phyloP scores from a whole-genome alignment of 2,113 vertebrate species.

The Cyprinodon tularosa region DNA sequence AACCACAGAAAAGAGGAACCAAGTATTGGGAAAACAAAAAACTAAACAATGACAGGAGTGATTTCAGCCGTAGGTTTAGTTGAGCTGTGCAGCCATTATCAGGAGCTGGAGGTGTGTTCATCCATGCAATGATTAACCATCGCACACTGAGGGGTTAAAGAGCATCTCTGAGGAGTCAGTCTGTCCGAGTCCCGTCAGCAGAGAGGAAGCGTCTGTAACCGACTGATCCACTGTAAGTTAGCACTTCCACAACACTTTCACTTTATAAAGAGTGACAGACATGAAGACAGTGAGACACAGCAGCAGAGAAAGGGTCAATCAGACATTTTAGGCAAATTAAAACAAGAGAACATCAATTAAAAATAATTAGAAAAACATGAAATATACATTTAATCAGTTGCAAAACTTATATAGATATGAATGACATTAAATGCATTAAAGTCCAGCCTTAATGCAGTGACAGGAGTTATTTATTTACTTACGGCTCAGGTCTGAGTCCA shows the following conservation, averaged over 20 bases:
- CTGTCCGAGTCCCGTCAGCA: not conserved
- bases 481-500: too few relatives aligned
- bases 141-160: constrained; percentile 27
- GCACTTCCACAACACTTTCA: constrained; percentile 3
- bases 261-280: not conserved
- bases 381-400: too few relatives aligned
- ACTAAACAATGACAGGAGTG: too few relatives aligned
- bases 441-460: too few relatives aligned
- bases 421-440: too few relatives aligned
- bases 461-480: too few relatives aligned
- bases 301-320: not conserved
- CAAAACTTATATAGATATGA: too few relatives aligned
- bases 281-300: too few relatives aligned
- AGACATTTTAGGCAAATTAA: not conserved
- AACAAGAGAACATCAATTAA: too few relatives aligned
- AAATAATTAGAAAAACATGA: too few relatives aligned
- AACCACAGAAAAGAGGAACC: constrained; percentile 7
- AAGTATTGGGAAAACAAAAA: too few relatives aligned
- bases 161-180: not conserved
- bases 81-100: not conserved
- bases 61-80: not conserved
- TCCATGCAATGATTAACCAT: constrained; percentile 49
- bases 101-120: too few relatives aligned
- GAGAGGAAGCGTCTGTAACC: constrained; percentile 2
- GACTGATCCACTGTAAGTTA: constrained; percentile 25